Evolutionary conservation across 2,888 invertebrate species (phyloP).

Genomic region (Rhimphoctona megacephalus): DNA sequence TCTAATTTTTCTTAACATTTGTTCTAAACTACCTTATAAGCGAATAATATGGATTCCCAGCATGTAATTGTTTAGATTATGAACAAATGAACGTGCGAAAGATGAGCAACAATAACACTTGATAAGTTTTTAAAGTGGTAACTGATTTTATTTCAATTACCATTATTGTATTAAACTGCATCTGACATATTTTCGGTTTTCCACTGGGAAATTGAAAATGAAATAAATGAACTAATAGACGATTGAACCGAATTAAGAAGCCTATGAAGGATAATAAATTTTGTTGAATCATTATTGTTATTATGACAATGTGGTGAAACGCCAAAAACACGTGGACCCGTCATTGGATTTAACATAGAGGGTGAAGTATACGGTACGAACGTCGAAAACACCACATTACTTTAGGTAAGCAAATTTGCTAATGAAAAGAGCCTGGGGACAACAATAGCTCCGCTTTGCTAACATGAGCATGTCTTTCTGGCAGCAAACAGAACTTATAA

Average conservation of each 20-base stretch:
- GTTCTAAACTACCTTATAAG: too few relatives aligned
- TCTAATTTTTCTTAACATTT: too few relatives aligned
- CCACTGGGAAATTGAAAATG: not conserved
- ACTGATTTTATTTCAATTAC: too few relatives aligned
- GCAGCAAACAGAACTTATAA: slow-evolving; percentile 39
- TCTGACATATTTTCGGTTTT: not conserved
- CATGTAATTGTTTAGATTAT: too few relatives aligned
- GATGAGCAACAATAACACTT: too few relatives aligned
- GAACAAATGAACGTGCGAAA: too few relatives aligned
- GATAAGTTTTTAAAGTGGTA: too few relatives aligned
- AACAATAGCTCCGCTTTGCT: slow-evolving; percentile 23
- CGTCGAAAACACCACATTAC: slow-evolving; percentile 4
- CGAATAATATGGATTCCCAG: too few relatives aligned
- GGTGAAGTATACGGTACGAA: not conserved
- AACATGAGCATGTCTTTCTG: slow-evolving; percentile 31
- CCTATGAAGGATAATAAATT: not conserved
- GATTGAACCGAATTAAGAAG: not conserved
- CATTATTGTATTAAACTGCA: not conserved
- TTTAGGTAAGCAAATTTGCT: slow-evolving; percentile 35
- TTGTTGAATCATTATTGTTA: not conserved
- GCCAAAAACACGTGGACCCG: slow-evolving; percentile 18
- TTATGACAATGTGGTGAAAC: not conserved
- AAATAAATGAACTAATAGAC: not conserved
- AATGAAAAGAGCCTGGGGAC: slow-evolving; percentile 28
- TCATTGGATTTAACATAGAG: slow-evolving; percentile 9